Evolutionary conservation across 1,140 invertebrate genomes (phyloP).

Genomic region (fruit fly (Drosophila melanogaster)): DNA sequence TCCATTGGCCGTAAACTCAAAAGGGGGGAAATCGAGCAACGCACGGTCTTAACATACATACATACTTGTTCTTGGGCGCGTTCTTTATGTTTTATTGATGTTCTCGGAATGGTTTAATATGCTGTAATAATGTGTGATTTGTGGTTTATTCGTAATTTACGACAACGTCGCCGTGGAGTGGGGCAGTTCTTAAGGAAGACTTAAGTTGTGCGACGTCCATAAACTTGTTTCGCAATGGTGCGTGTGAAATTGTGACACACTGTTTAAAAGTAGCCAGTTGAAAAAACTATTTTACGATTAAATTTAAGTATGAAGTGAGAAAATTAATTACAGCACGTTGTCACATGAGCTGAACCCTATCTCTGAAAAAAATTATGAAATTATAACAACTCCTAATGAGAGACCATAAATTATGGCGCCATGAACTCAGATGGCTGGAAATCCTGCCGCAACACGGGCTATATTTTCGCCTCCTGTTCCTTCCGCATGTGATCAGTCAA

Average conservation of each 20-base stretch:
- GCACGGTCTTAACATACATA: slow-evolving; percentile 2
- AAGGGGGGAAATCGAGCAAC: slow-evolving; percentile 8
- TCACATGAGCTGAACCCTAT: slow-evolving; percentile 36
- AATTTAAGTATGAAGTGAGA: not conserved
- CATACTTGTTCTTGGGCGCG: slow-evolving; percentile 36
- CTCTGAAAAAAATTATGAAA: slow-evolving; percentile 44
- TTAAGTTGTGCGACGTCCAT: slow-evolving; percentile 17
- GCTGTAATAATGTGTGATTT: slow-evolving; percentile 66
- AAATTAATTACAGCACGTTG: slow-evolving; percentile 27
- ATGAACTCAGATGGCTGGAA: slow-evolving; percentile 38
- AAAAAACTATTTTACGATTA: slow-evolving; percentile 29
- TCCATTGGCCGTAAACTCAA: slow-evolving; percentile 14
- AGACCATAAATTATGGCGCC: slow-evolving; percentile 61
- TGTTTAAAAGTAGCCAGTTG: slow-evolving; percentile 12
- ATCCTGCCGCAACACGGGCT: slow-evolving; percentile 15
- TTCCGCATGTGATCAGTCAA: slow-evolving; percentile 78
- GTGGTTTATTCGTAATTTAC: slow-evolving; percentile 53
- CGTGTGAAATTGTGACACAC: slow-evolving; percentile 11
- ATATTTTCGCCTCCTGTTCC: slow-evolving; percentile 45
- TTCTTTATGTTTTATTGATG: slow-evolving; percentile 66
- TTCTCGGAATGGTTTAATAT: slow-evolving; percentile 72
- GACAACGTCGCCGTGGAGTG: slow-evolving; percentile 17
- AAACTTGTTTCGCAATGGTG: slow-evolving; percentile 19
- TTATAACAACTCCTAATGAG: slow-evolving; percentile 60
- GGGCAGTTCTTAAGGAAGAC: slow-evolving; percentile 18